Evolutionary conservation across 2,888 invertebrate species (phyloP).

Genomic region (Drosophila neutralis): DNA sequence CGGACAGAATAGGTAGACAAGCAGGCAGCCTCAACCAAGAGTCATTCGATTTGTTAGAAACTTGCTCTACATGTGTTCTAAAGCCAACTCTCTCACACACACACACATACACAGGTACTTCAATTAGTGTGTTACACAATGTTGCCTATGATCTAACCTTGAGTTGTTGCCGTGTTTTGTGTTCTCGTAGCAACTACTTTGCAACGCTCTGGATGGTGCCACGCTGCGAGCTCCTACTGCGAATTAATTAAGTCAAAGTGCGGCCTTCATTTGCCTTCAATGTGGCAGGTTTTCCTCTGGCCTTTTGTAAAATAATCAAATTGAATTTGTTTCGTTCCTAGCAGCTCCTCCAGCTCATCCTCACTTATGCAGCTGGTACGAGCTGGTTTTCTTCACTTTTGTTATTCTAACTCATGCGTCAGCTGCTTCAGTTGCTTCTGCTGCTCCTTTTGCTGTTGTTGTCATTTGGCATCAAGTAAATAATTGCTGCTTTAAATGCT

Average conservation of each 20-base stretch:
- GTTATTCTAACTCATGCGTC: constrained; percentile 43
- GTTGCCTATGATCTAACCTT: constrained; percentile 59
- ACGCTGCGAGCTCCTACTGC: constrained; percentile 30
- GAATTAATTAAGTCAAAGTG: constrained; percentile 62
- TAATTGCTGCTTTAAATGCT: constrained; percentile 83
- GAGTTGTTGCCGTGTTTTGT: constrained; percentile 14
- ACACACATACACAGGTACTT: constrained; percentile 46
- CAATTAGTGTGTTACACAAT: constrained; percentile 73
- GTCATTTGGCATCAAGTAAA: constrained; percentile 79
- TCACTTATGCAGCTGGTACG: too few relatives aligned
- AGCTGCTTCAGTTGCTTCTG: constrained; percentile 18
- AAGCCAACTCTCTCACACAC: constrained; percentile 13
- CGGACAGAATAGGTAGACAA: background rate
- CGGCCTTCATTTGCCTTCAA: constrained; percentile 17
- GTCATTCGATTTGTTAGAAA: constrained; percentile 64
- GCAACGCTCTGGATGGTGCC: constrained; percentile 24
- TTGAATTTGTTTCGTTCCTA: constrained; percentile 57
- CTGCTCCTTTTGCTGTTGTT: constrained; percentile 51
- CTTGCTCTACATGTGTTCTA: constrained; percentile 69
- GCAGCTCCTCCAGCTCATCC: background rate
- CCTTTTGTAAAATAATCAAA: constrained; percentile 71
- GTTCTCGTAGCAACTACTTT: constrained; percentile 41
- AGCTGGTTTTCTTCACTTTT: constrained; percentile 17
- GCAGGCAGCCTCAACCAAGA: background rate
- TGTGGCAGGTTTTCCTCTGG: constrained; percentile 21